Percentiles rank a stretch among this genome's conserved stretches.
Conservation (phyloP, 92 coral and sea anemone genomes). For the Ricordea florida region DNA sequence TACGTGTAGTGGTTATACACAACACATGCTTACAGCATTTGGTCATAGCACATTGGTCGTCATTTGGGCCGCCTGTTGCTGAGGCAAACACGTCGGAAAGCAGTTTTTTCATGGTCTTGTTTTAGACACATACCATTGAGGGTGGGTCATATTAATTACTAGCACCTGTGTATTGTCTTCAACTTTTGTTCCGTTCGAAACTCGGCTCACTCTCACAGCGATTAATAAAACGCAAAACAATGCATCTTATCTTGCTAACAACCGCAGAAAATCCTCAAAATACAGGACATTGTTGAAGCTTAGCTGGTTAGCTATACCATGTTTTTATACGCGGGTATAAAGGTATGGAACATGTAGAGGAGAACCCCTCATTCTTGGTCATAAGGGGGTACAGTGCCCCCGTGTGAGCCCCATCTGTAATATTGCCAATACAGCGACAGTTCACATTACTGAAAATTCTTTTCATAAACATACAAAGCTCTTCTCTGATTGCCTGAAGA, state of each 20-base stretch:
- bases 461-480: conserved; percentile 47
- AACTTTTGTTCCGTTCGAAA: conserved; percentile 84
- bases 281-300: conserved; percentile 43
- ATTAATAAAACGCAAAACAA: conserved; percentile 69
- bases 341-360: conserved; percentile 1
- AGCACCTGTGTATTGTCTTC: conserved; percentile 94
- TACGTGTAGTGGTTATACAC: background rate
- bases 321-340: background rate
- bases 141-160: conserved; percentile 76
- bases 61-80: conserved; percentile 66
- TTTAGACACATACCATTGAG: conserved; percentile 86
- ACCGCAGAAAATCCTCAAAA: conserved; percentile 71
- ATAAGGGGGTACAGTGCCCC: conserved; percentile 31
- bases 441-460: conserved; percentile 2
- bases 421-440: background rate
- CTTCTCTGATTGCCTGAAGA: conserved; percentile 20
- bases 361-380: conserved; percentile 1
- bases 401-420: conserved; percentile 30
- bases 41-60: conserved; percentile 19
- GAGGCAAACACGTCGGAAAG: conserved; percentile 75
- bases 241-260: conserved; percentile 78
- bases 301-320: conserved; percentile 9
- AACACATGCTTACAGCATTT: conserved; percentile 58
- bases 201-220: conserved; percentile 68
- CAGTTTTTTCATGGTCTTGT: conserved; percentile 53